Conservation (phyloP, 2,113 vertebrate genomes). For the Tor tambroides region DNA sequence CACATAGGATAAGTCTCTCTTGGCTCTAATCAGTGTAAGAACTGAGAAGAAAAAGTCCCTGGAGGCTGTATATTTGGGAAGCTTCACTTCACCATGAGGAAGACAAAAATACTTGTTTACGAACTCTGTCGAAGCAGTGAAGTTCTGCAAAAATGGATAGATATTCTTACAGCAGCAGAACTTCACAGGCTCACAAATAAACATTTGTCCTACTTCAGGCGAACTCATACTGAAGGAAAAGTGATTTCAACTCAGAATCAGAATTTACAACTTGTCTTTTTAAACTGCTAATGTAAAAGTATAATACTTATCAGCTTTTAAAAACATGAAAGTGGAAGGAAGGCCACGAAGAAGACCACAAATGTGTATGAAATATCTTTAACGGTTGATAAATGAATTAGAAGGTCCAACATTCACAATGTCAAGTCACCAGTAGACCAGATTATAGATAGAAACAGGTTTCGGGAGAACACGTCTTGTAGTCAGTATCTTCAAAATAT, state of each 20-base stretch:
- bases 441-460: not conserved
- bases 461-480: not conserved
- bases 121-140: not conserved
- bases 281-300: not conserved
- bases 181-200: not conserved
- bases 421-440: not conserved
- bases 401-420: not conserved
- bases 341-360: not conserved
- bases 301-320: not conserved
- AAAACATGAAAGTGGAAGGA: not conserved
- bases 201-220: not conserved
- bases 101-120: constrained; percentile 7
- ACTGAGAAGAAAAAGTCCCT: not conserved
- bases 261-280: not conserved
- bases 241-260: not conserved
- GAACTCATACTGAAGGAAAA: not conserved
- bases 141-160: not conserved
- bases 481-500: not conserved
- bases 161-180: not conserved
- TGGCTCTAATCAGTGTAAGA: constrained; percentile 16
- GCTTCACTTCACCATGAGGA: not conserved
- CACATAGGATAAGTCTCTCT: constrained; percentile 4
- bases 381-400: not conserved
- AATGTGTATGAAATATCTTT: not conserved
- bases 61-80: not conserved